Conservation (phyloP, 1,140 invertebrate species). For the Drosophila pectinifera region DNA sequence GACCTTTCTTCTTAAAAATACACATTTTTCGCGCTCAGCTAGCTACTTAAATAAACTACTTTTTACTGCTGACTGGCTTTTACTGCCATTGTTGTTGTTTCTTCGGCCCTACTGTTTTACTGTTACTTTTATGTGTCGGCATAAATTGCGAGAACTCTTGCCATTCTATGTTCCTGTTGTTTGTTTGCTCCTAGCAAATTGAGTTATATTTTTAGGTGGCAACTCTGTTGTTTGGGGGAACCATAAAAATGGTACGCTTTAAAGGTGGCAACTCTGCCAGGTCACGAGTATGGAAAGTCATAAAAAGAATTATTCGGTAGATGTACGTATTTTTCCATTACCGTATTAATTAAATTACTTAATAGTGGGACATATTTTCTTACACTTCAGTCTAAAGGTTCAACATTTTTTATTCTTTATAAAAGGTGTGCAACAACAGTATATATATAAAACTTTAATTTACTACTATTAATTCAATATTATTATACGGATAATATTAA, state of each 20-base stretch:
- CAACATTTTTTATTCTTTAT: too few relatives aligned
- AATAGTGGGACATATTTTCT: too few relatives aligned
- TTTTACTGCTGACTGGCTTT: constrained; percentile 56
- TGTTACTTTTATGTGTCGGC: constrained; percentile 59
- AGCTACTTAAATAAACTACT: constrained; percentile 80
- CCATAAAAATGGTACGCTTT: neutral
- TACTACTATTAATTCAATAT: too few relatives aligned
- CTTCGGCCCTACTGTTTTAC: constrained; percentile 33
- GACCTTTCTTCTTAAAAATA: constrained; percentile 43
- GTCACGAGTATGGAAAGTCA: neutral
- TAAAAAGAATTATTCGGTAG: neutral
- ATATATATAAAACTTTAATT: too few relatives aligned
- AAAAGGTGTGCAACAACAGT: too few relatives aligned
- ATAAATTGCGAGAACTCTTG: constrained; percentile 57
- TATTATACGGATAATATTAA: too few relatives aligned
- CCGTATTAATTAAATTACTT: neutral
- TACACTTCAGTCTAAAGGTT: too few relatives aligned
- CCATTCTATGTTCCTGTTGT: neutral
- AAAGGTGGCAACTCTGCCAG: neutral
- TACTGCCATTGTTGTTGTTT: constrained; percentile 42
- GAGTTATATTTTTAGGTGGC: constrained; percentile 31
- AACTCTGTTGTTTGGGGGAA: constrained; percentile 1
- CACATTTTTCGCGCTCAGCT: constrained; percentile 64
- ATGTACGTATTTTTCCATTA: too few relatives aligned
- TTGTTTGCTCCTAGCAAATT: constrained; percentile 37